Evolutionary conservation across 2,113 vertebrate genomes (phyloP).

Genomic region (Hucho hucho): DNA sequence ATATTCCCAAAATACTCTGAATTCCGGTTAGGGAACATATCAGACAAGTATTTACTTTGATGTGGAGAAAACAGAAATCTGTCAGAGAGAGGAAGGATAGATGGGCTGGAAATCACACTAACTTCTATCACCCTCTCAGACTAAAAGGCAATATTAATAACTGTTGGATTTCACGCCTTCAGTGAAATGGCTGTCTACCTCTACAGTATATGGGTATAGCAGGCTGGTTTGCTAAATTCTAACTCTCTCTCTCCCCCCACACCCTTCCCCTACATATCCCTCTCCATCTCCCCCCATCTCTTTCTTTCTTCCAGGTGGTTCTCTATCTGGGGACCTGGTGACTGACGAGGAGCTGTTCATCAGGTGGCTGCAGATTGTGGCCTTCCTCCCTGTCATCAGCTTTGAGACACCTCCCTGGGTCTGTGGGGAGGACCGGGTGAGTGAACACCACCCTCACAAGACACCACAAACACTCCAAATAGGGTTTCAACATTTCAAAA

Average conservation of each 20-base stretch:
- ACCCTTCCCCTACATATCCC: neutral
- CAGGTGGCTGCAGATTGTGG: constrained; percentile 84
- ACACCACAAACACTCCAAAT: neutral
- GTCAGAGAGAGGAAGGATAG: constrained; percentile 10
- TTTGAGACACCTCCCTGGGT: constrained; percentile 86
- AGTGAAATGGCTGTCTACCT: neutral
- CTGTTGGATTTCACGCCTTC: neutral
- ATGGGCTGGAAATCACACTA: constrained; percentile 7
- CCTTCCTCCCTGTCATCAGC: constrained; percentile 86
- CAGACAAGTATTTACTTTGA: constrained; percentile 38
- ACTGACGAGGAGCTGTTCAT: constrained; percentile 84
- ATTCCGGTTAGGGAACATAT: constrained; percentile 36
- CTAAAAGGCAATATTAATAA: neutral
- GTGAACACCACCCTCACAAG: neutral
- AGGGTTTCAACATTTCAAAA: neutral
- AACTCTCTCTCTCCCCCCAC: neutral
- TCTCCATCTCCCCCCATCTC: neutral
- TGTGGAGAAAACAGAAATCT: constrained; percentile 31
- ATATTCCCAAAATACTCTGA: constrained; percentile 30
- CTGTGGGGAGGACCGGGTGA: constrained; percentile 78
- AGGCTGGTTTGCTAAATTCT: neutral
- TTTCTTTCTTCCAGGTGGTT: constrained; percentile 76
- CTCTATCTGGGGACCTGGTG: constrained; percentile 63
- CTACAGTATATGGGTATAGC: neutral
- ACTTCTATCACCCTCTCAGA: neutral